Percentiles rank a stretch among this genome's conserved stretches.
phyloP scores from a whole-genome alignment of 1,140 invertebrate species.

The Centruroides vittatus region DNA sequence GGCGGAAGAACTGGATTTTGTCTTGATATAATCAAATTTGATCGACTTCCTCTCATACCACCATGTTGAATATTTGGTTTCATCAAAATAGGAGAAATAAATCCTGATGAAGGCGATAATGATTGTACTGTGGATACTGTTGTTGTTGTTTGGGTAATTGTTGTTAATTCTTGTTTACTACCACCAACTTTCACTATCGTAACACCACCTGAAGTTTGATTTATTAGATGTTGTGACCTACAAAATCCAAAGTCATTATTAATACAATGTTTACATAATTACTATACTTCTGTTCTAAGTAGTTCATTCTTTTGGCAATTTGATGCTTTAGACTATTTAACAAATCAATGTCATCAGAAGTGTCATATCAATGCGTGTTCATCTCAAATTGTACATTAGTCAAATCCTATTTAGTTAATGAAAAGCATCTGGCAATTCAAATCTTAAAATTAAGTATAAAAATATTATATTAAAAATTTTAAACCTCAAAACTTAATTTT shows the following conservation, averaged over 20 bases:
- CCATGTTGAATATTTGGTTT: background rate
- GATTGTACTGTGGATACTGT: background rate
- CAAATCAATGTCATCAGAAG: no score
- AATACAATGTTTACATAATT: no score
- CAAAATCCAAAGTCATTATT: slow-evolving; percentile 16
- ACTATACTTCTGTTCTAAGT: no score
- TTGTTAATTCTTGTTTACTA: slow-evolving; percentile 21
- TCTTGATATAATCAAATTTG: background rate
- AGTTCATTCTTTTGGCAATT: no score
- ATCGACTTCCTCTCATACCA: slow-evolving; percentile 8
- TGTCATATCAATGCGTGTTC: no score
- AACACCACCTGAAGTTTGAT: slow-evolving; percentile 50
- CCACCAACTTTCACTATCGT: slow-evolving; percentile 59
- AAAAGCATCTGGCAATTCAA: no score
- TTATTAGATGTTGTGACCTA: slow-evolving; percentile 32
- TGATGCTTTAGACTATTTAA: no score
- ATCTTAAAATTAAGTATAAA: no score
- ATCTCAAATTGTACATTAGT: no score
- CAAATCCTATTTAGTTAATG: no score
- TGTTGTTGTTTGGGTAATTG: slow-evolving; percentile 13
- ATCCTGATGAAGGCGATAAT: background rate
- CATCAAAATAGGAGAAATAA: background rate
- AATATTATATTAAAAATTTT: no score
- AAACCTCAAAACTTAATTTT: no score
- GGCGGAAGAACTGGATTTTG: slow-evolving; percentile 7